Evolutionary conservation across 2,888 invertebrate genomes (phyloP).

Genomic region (Crepidodera aurea): DNA sequence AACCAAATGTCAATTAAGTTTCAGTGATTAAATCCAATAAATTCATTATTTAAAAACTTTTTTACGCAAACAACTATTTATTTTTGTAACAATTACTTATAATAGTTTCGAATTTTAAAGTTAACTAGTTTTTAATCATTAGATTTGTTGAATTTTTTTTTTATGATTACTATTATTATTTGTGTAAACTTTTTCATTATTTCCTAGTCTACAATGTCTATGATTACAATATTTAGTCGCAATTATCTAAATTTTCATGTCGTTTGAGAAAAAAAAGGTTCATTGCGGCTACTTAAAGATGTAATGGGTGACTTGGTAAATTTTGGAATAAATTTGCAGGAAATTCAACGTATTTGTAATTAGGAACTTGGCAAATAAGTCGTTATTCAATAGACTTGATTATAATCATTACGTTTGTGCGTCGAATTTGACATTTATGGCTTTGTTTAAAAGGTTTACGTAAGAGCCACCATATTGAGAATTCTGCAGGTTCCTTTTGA

Average conservation of each 20-base stretch:
- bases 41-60: no score
- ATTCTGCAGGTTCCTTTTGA: no score
- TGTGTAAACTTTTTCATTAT: not conserved
- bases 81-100: no score
- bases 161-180: no score
- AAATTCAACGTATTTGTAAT: slow-evolving; percentile 28
- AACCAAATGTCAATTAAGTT: no score
- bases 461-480: not conserved
- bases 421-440: slow-evolving; percentile 11
- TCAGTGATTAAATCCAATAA: no score
- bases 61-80: no score
- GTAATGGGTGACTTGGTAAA: slow-evolving; percentile 21
- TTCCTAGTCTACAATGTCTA: slow-evolving; percentile 9
- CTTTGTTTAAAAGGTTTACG: not conserved
- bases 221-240: slow-evolving; percentile 29
- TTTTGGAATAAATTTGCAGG: slow-evolving; percentile 24
- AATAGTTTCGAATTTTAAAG: no score
- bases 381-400: slow-evolving; percentile 19
- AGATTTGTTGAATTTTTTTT: no score
- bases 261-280: slow-evolving; percentile 34
- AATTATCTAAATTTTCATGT: slow-evolving; percentile 39
- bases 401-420: slow-evolving; percentile 16
- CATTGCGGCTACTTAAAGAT: slow-evolving; percentile 35
- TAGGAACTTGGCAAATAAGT: slow-evolving; percentile 28
- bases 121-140: no score